A percentile compares a stretch with the other conserved stretches of the same genome.
Evolutionary conservation across 1,140 invertebrate species (phyloP).

Genomic region (Ceratosolen solmsi): DNA sequence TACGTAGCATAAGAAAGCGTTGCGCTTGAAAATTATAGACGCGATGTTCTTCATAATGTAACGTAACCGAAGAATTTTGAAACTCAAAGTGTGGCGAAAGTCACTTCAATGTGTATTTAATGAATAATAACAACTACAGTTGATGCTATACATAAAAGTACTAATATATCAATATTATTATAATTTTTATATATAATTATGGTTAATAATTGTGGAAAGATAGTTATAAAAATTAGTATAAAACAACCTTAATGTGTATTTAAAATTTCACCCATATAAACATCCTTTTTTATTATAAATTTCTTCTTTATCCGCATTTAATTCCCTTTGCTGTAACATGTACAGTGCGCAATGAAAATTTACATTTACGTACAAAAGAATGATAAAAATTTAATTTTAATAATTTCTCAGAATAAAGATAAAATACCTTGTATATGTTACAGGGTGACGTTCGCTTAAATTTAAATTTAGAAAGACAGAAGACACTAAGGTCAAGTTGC

Average conservation of each 20-base stretch:
- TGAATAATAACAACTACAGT: no score
- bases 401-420: constrained; percentile 1
- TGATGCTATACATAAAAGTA: no score
- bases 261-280: no score
- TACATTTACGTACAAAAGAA: neutral
- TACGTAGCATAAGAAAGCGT: neutral
- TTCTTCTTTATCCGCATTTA: neutral
- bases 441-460: neutral
- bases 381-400: neutral
- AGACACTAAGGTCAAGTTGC: neutral
- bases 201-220: no score
- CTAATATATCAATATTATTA: no score
- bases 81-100: neutral
- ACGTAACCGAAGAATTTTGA: neutral
- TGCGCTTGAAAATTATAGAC: neutral
- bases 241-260: no score
- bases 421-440: neutral
- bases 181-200: no score
- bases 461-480: constrained; percentile 17
- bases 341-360: neutral
- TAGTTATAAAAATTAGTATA: no score
- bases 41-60: neutral
- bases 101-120: no score
- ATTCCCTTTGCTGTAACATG: neutral
- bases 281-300: neutral